Base-by-base conservation (phyloP, 1,140 invertebrate genomes). In the Magallana ariakensis region DNA sequence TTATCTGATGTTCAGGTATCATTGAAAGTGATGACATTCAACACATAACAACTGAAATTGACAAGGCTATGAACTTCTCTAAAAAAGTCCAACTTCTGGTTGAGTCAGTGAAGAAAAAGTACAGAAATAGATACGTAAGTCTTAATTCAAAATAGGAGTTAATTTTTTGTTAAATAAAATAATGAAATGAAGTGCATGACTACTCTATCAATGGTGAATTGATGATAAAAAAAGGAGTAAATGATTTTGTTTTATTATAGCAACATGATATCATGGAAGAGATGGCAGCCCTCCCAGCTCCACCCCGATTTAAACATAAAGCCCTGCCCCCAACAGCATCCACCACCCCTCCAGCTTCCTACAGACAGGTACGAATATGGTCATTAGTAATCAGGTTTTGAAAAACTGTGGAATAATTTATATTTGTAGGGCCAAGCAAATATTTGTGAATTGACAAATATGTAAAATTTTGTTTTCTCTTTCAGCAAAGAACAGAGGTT, bases 1-100 rank as follows among this genome's bases (percentile, higher is more conserved):
- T 46, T 80, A 66, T 22, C 75, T 56, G 19, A 13, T 86, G 15
- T 84, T 88, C 88, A 95, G 94, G 94, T 22, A 94, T 95, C 62
- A 95, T 94, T 85, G 94, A 95, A 85, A 95, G 92, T 93, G 94
- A 95, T 92, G 94, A 95, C 84, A 94, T 95, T 62, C 93, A 94
- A 70, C 80, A 90, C 66, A 90, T 95, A 11, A 93, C 93, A 82
- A 89, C 91, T 55, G 94, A 95, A 85, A 94, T 95, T 26, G 94
- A 95, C 58, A 94, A 94, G 88, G 93, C 94, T 46, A 85, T 94
- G 56, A 94, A 94, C 86, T 95, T 94, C 88, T 95, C 94, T 16
- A 91, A 93, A 54, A 94, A 94, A 90, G 93, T 93, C 85, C 92
- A 93, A 57, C 89, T 93, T 83, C 84, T 95, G 16, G 93, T 95